A percentile compares a stretch with the other conserved stretches of the same genome.
Evolutionary conservation across 2,113 vertebrate genomes (phyloP).

Genomic region (Morone saxatilis): DNA sequence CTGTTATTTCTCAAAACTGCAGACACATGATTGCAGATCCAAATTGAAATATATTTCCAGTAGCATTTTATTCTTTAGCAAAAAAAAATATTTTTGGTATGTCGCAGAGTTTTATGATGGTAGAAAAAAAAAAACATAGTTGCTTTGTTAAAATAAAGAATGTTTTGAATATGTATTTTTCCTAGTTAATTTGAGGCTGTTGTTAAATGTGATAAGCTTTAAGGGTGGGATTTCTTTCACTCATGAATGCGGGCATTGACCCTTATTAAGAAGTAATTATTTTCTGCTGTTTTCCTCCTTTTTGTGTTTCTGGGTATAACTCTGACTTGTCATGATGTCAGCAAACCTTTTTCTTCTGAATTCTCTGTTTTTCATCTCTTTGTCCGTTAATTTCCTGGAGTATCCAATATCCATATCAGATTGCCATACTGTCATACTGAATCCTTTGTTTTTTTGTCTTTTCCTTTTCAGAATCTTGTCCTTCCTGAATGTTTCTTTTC

Average conservation of each 20-base stretch:
- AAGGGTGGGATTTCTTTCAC: neutral
- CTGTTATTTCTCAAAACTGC: neutral
- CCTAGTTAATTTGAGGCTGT: neutral
- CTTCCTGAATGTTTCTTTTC: constrained; percentile 95
- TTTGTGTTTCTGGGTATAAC: neutral
- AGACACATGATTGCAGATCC: neutral
- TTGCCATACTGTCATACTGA: neutral
- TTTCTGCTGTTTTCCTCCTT: neutral
- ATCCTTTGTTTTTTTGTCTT: constrained; percentile 12
- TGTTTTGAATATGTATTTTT: neutral
- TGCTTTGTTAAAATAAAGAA: neutral
- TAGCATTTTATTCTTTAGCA: neutral
- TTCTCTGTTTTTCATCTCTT: neutral
- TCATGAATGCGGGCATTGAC: neutral
- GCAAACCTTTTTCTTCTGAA: neutral
- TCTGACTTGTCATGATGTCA: neutral
- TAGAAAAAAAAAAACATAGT: neutral
- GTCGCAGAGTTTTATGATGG: neutral
- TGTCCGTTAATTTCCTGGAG: neutral
- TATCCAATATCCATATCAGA: neutral
- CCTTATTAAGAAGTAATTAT: neutral
- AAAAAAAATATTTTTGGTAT: neutral
- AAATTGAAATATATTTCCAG: neutral
- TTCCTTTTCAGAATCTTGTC: constrained; percentile 87
- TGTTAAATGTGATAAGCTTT: neutral